Evolutionary conservation across 1,140 invertebrate genomes (phyloP), one percentile per base, ranked within the genome.

Genomic region (Micrasema longulum): DNA sequence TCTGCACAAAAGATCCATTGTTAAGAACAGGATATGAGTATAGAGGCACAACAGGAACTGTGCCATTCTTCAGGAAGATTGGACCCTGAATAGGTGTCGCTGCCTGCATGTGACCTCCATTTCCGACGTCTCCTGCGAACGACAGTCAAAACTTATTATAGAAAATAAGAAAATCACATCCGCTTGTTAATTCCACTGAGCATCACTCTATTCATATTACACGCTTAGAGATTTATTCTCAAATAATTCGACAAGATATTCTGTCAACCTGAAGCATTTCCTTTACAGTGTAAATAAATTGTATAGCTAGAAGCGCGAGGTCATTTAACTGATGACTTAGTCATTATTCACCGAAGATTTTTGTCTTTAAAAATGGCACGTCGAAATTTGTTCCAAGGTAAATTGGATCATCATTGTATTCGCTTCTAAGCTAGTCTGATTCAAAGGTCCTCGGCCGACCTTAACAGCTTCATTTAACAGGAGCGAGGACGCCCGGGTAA

Each of bases 1-100:
- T 94, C 85, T 94, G 93, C 64, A 94, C 88, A 77, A 94, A 91
- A 12, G 90, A 90, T 69, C 93, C 93, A 82, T 95, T 95, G 80
- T 92, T 93, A 71, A 93, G 80, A 63, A 91, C 90, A 9, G 91
- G 90, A 84, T 94, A 94, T 18, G 92, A 92, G 72, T 93, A 94
- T 1, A 94, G 83, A n/a, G 93, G 93, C 52, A 95, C 92, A 0
- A 95, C 93, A 16, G 93, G 93, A 20, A 93, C 91, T 22, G 88
- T 88, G 69, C 92, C 91, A 80, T 94, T 93, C 80, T 92, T 91
- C 70, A 94, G 76, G 74, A 89, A 89, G 80, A 94, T 92, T 2
- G 93, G 93, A 16, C 93, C 93, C 80, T 93, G 91, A 62, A 94
- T 91, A 10, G 92, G 92, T 20, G 92, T 94, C 23, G 93, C 91